Evolutionary conservation across 2,113 vertebrate genomes (phyloP).

Genomic region (Eulemur macaco): DNA sequence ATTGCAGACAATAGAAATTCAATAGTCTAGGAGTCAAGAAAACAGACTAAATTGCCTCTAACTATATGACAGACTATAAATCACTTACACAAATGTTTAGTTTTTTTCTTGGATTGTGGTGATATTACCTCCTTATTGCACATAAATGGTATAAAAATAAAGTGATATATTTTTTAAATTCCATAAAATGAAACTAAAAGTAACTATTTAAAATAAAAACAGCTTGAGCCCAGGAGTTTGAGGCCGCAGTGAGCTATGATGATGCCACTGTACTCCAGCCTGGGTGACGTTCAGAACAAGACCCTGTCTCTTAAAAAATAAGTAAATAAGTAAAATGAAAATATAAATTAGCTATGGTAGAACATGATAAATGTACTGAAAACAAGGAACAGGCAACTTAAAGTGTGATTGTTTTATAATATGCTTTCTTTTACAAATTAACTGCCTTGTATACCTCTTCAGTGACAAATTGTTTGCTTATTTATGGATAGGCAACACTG

Average conservation of each 20-base stretch:
- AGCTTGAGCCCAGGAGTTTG: background rate
- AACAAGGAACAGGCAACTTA: background rate
- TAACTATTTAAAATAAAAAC: background rate
- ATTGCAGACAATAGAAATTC: background rate
- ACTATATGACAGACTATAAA: background rate
- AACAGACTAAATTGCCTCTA: background rate
- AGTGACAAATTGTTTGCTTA: slow-evolving; percentile 6
- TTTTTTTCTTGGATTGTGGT: background rate
- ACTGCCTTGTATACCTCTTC: background rate
- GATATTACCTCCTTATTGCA: background rate
- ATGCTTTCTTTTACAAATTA: slow-evolving; percentile 2
- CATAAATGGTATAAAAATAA: background rate
- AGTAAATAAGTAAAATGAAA: background rate
- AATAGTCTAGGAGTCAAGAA: background rate
- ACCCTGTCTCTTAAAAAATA: no score
- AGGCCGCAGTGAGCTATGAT: no score
- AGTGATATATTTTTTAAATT: background rate
- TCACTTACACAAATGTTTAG: background rate
- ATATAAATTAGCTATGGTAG: background rate
- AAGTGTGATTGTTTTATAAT: slow-evolving; percentile 18
- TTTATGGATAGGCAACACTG: slow-evolving; percentile 91
- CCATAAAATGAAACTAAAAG: background rate
- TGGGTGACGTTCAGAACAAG: no score
- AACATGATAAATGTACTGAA: background rate
- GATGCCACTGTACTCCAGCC: no score